Evolutionary conservation across 2,888 invertebrate genomes (phyloP).

Genomic region (Xestobium rufovillosum): DNA sequence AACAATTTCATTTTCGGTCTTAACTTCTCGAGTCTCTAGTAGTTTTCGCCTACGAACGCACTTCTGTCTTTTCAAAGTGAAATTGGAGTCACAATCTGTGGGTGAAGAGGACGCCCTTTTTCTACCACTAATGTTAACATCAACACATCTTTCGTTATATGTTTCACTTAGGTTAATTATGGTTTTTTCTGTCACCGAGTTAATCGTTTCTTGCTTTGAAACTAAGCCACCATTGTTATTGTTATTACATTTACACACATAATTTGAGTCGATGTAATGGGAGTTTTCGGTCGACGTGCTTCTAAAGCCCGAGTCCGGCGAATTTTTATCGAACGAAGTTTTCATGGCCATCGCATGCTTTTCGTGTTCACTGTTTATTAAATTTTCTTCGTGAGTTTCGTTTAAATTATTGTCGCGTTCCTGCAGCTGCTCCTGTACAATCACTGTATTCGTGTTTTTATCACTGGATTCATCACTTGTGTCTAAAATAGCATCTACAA

Average conservation of each 20-base stretch:
- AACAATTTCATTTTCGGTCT: conserved; percentile 18
- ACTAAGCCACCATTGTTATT: conserved; percentile 25
- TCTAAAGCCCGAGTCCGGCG: conserved; percentile 39
- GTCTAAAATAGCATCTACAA: conserved; percentile 57
- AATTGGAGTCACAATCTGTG: conserved; percentile 28
- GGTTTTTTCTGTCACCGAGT: conserved; percentile 31
- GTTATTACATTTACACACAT: conserved; percentile 34
- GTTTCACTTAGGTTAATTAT: conserved; percentile 38
- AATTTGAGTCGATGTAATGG: conserved; percentile 34
- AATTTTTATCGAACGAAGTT: conserved; percentile 27
- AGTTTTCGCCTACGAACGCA: conserved; percentile 50
- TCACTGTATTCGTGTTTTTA: conserved; percentile 28
- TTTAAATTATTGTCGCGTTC: conserved; percentile 32
- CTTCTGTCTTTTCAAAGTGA: conserved; percentile 48
- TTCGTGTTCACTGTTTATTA: conserved; percentile 30
- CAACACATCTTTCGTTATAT: conserved; percentile 39
- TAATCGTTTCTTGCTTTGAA: conserved; percentile 5
- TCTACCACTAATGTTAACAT: conserved; percentile 25
- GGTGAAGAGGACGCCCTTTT: conserved; percentile 34
- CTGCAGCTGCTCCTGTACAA: no score
- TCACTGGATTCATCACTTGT: conserved; percentile 49
- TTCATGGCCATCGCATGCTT: conserved; percentile 21
- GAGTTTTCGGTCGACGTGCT: conserved; percentile 33
- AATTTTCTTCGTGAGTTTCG: conserved; percentile 33
- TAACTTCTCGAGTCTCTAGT: conserved; percentile 16